A percentile compares a stretch with the other conserved stretches of the same genome.
Evolutionary conservation across 2,113 vertebrate genomes (phyloP).

Genomic region (Cavia porcellus): DNA sequence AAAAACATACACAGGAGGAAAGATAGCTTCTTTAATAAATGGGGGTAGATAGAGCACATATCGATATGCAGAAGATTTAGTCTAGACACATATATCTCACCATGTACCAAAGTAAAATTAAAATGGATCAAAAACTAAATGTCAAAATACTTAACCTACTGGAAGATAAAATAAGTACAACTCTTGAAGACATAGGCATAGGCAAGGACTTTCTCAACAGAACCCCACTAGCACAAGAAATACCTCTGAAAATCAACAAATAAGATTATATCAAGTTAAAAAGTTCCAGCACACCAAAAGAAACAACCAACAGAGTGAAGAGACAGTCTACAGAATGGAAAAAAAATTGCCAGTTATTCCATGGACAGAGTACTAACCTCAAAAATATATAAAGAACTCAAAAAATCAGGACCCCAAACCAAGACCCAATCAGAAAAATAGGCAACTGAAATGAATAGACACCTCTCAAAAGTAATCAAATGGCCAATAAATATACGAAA

Average conservation of each 20-base stretch:
- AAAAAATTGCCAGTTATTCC: not conserved
- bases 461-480: not conserved
- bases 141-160: not conserved
- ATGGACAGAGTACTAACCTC: not conserved
- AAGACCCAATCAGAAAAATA: not conserved
- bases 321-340: not conserved
- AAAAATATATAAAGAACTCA: not conserved
- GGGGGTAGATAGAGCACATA: not conserved
- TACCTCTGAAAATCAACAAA: not conserved
- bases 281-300: not conserved
- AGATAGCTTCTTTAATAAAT: not conserved
- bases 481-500: not conserved
- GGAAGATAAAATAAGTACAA: not conserved
- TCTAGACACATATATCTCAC: not conserved
- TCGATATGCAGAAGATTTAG: not conserved
- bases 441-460: not conserved
- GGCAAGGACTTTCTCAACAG: not conserved
- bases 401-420: not conserved
- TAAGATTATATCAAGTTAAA: not conserved
- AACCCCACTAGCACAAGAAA: not conserved
- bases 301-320: not conserved
- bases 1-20: not conserved
- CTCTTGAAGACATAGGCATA: not conserved
- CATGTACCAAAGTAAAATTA: not conserved
- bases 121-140: not conserved